Conservation (phyloP, 2,888 invertebrate genomes). For the Phorcus lineatus region DNA sequence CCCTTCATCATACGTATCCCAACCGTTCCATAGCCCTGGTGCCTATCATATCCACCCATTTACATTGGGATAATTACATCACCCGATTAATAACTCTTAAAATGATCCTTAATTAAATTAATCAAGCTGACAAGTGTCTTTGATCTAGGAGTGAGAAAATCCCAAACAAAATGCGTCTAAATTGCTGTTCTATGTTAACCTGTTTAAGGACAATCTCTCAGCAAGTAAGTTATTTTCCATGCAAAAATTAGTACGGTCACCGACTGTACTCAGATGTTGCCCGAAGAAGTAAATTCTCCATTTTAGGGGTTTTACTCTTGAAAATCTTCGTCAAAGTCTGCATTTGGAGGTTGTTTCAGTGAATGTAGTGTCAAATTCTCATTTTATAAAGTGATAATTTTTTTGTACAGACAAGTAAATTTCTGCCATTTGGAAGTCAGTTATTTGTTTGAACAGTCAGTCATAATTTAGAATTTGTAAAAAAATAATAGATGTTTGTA, state of each 20-base stretch:
- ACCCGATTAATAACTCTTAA: slow-evolving; percentile 13
- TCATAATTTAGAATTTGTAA: too few relatives aligned
- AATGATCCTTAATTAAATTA: slow-evolving; percentile 23
- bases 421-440: too few relatives aligned
- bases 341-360: too few relatives aligned
- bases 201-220: slow-evolving; percentile 1
- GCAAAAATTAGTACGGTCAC: not conserved
- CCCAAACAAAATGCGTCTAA: slow-evolving; percentile 19
- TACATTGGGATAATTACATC: slow-evolving; percentile 10
- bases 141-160: slow-evolving; percentile 9
- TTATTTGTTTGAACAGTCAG: too few relatives aligned
- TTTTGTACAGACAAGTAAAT: too few relatives aligned
- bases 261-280: not conserved
- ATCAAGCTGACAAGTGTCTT: slow-evolving; percentile 6
- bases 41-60: not conserved
- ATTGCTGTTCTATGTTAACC: slow-evolving; percentile 13
- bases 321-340: too few relatives aligned
- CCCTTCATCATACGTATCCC: not conserved
- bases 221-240: slow-evolving; percentile 8
- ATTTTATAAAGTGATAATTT: too few relatives aligned
- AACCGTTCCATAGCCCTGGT: not conserved
- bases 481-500: too few relatives aligned
- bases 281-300: not conserved
- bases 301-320: too few relatives aligned
- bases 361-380: too few relatives aligned